A percentile compares a stretch with the other conserved stretches of the same genome.
phyloP scores from a whole-genome alignment of 1,140 invertebrate genomes.

The Batillaria attramentaria region DNA sequence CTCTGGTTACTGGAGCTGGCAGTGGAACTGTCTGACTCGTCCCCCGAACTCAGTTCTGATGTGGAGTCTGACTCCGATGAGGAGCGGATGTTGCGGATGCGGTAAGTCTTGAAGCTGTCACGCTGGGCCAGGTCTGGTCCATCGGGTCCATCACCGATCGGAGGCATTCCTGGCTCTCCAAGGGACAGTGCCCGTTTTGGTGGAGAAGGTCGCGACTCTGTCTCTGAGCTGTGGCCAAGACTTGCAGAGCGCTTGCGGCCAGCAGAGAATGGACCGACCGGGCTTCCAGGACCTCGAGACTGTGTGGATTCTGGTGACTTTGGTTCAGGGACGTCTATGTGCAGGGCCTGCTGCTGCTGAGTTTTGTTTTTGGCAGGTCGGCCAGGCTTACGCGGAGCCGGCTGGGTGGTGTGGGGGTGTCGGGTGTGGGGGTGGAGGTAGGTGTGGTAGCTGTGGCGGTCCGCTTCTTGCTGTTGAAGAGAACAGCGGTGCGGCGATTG shows the following conservation, averaged over 20 bases:
- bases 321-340: slow-evolving; percentile 36
- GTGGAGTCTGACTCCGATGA: slow-evolving; percentile 65
- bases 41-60: slow-evolving; percentile 63
- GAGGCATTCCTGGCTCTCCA: neutral
- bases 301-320: slow-evolving; percentile 51
- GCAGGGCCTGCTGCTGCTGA: slow-evolving; percentile 34
- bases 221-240: slow-evolving; percentile 44
- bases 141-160: slow-evolving; percentile 36
- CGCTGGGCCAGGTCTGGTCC: slow-evolving; percentile 56
- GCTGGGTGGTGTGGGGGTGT: slow-evolving; percentile 27
- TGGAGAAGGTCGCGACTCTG: slow-evolving; percentile 52
- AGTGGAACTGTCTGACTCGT: slow-evolving; percentile 61
- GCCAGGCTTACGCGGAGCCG: slow-evolving; percentile 46
- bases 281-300: slow-evolving; percentile 44
- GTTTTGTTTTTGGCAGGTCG: slow-evolving; percentile 50
- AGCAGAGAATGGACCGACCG: slow-evolving; percentile 41
- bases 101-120: slow-evolving; percentile 64
- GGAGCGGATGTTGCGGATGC: slow-evolving; percentile 57
- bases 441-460: slow-evolving; percentile 31
- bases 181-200: slow-evolving; percentile 53
- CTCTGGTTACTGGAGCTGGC: slow-evolving; percentile 62
- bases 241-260: slow-evolving; percentile 62
- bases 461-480: slow-evolving; percentile 84
- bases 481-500: slow-evolving; percentile 86
- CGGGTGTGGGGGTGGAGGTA: slow-evolving; percentile 38